Conservation (phyloP, 2,888 invertebrate genomes). For the Sphaerolaimus hirsutus region DNA sequence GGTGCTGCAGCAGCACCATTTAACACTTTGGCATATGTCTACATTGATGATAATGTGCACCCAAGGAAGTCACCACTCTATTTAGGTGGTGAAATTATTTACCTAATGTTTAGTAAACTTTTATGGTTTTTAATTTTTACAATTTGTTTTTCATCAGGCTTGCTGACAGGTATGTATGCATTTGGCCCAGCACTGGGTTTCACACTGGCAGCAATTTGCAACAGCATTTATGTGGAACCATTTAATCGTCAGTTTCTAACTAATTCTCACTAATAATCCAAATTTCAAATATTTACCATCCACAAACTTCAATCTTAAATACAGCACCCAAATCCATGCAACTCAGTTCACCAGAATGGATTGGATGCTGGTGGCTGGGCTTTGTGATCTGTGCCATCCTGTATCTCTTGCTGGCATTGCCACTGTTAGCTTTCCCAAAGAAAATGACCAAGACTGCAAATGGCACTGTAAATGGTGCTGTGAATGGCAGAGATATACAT, state of each 20-base stretch:
- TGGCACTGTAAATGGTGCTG: too few species aligned
- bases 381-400: conserved; percentile 33
- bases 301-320: conserved; percentile 1
- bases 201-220: conserved; percentile 12
- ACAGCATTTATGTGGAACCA: conserved; percentile 12
- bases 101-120: background rate
- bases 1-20: conserved; percentile 13
- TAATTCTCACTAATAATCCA: background rate
- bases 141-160: conserved; percentile 7
- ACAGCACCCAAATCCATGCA: conserved; percentile 36
- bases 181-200: conserved; percentile 18
- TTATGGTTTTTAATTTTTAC: background rate
- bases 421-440: conserved; percentile 43
- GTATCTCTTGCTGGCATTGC: conserved; percentile 38
- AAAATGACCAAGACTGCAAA: too few species aligned
- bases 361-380: conserved; percentile 54
- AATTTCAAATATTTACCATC: too few species aligned
- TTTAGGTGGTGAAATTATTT: conserved; percentile 8
- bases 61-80: conserved; percentile 12
- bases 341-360: conserved; percentile 41
- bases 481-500: too few species aligned
- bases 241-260: background rate
- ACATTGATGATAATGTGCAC: conserved; percentile 16
- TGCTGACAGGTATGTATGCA: conserved; percentile 18
- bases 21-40: conserved; percentile 15